Evolutionary conservation across 2,113 vertebrate genomes (phyloP).

Genomic region (Chloropsis hardwickii): DNA sequence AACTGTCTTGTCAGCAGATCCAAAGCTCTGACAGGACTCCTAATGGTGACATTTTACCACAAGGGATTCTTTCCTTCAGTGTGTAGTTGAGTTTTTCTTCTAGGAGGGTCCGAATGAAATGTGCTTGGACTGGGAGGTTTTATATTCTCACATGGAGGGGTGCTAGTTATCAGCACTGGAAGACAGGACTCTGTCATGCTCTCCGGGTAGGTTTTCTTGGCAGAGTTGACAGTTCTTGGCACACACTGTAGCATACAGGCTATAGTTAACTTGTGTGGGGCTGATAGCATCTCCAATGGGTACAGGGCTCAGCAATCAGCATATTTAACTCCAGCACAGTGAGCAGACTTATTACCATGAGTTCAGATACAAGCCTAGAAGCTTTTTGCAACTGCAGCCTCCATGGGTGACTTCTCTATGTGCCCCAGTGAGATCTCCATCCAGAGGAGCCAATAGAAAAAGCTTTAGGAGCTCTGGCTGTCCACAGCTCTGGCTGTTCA

Average conservation of each 20-base stretch:
- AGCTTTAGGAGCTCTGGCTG: background rate
- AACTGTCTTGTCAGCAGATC: background rate
- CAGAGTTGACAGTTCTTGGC: background rate
- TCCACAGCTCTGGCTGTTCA: background rate
- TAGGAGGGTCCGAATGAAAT: background rate
- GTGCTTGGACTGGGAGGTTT: background rate
- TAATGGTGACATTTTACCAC: background rate
- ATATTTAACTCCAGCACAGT: background rate
- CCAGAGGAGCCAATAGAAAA: background rate
- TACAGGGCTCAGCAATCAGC: background rate
- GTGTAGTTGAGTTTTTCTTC: background rate
- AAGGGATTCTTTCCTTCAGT: background rate
- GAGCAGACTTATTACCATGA: background rate
- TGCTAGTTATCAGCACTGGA: background rate
- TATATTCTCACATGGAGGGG: background rate
- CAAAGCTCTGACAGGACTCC: background rate
- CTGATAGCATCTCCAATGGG: background rate
- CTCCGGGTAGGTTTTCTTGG: background rate
- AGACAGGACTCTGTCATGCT: background rate
- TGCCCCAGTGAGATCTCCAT: background rate
- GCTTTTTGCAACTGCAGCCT: background rate
- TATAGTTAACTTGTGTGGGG: rapidly evolving
- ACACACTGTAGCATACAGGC: background rate
- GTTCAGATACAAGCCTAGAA: background rate
- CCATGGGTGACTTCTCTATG: background rate